Base-by-base conservation (phyloP, 2,888 invertebrate genomes). In the Salticus scenicus region DNA sequence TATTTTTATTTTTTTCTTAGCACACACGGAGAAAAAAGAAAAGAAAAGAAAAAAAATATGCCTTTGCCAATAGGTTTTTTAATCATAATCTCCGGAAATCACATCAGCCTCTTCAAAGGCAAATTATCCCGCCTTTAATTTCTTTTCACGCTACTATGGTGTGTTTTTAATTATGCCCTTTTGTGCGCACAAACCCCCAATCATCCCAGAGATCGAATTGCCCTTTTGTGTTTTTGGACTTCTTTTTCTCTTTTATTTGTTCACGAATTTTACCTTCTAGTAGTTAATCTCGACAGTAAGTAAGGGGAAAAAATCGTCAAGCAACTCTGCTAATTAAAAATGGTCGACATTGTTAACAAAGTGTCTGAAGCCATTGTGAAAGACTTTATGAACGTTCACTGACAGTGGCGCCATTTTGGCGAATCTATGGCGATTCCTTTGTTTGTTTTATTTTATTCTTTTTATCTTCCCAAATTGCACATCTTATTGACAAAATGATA, bases 351-450 rank as follows among this genome's bases (percentile, higher is more conserved):
- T 72, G 77, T 84, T 73, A 57, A 83, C 63, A 76, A 37, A 37
- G 47, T 28, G 71, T 79, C 63, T 79, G 51, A 66, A 70, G 42
- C 74, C 33, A 83, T 66, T 75, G 74, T 64, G 30, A 5, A n/a
- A 64, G 66, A 67, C 67, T 67, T 67, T 67, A 20, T 37, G 33
- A 31, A 33, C 63, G 33, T 27, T 70, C 77, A 77, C 42, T 84
- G 83, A 84, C 83, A 84, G 71, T 77, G 83, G 83, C 83, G 83
- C 83, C 83, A 77, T 77, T 73, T 83, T 72, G 81, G 64, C 47
- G 42, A 72, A 63, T 47, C 47, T 37, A 24, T 57, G 57, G 20
- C n/a, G n/a, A n/a, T n/a, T n/a, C n/a, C n/a, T n/a, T n/a, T n/a
- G n/a, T n/a, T n/a, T n/a, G n/a, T n/a, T 1, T 66, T 31, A 27